These are phyloP conservation scores for Eremobia ochroleuca DNA, from an alignment of 2,888 invertebrate species.

Conservation along the genomic window DNA sequence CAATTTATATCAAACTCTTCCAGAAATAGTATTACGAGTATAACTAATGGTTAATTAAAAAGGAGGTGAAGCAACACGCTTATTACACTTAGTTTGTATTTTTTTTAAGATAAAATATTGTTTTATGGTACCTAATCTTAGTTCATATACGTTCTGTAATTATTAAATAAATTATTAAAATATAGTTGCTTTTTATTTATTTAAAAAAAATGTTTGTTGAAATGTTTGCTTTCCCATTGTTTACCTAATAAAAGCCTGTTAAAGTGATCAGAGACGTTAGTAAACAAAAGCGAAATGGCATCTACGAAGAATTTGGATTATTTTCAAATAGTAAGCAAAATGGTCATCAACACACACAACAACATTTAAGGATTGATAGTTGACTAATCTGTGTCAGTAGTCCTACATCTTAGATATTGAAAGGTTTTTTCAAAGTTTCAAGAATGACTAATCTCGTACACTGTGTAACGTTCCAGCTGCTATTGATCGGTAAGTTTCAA, in stretches of 20 bases:
- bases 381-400: slow-evolving; percentile 15
- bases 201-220: neutral
- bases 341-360: neutral
- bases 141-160: slow-evolving; percentile 7
- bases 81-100: slow-evolving; percentile 15
- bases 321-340: slow-evolving; percentile 49
- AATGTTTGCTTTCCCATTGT: neutral
- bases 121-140: neutral
- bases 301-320: slow-evolving; percentile 32
- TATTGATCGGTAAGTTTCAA: slow-evolving; percentile 40
- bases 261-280: slow-evolving; percentile 8
- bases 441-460: slow-evolving; percentile 25
- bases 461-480: slow-evolving; percentile 16
- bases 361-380: neutral
- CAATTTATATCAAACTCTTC: slow-evolving; percentile 76
- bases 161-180: slow-evolving; percentile 26
- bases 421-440: slow-evolving; percentile 1
- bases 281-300: slow-evolving; percentile 27
- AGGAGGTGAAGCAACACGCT: slow-evolving; percentile 34
- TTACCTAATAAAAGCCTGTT: neutral
- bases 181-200: slow-evolving; percentile 11
- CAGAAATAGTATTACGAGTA: slow-evolving; percentile 82
- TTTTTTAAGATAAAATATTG: neutral
- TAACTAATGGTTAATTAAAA: slow-evolving; percentile 68
- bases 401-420: neutral